Evolutionary conservation across 2,113 vertebrate species (phyloP), one percentile per base, ranked within the genome.

Genomic region (Recurvirostra avosetta): DNA sequence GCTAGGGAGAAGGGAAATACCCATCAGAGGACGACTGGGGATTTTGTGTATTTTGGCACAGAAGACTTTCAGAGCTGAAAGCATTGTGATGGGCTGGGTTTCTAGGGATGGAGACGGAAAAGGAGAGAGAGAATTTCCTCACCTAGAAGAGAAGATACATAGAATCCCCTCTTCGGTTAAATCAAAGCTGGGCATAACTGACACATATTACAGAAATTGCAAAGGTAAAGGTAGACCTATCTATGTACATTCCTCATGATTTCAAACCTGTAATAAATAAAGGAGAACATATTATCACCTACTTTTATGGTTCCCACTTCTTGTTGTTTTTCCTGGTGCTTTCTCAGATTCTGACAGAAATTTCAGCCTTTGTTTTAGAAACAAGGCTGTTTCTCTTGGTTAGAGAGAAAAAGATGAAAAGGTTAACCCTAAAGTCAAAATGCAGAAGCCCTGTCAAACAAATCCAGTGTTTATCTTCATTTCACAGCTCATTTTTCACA

Each of bases 401-500:
- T 87, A 65, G 40, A 75, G 53, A 63, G 61, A 88, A 86, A 81
- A 88, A 63, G 13, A 94, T 91, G 9, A 82, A 94, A 91, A 90
- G 30, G 25, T 86, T 87, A 89, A 79, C 56, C 40, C 40, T 58
- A 21, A 81, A 89, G 53, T 58, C 36, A 91, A 95, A 95, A 85
- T 15, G 22, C 34, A 68, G 75, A 78, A 91, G 45, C 30, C 22
- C 70, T 0, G 2, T 34, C 76, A 94, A 91, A 84, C 34, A 75
- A 94, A 92, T 53, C 25, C 14, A 32, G 29, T 13, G 13, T 87
- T 94, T 87, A 61, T 87, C 65, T 87, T 86, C 50, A 76, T 83
- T 88, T 78, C 73, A 75, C 70, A 91, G 65, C 61, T 92, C 56
- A 70, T 75, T 89, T 95, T 96, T 88, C 36, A 91, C 71, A 49